Evolutionary conservation across 2,797 vertebrate genomes (phyloP).

Genomic region (Danio albolineatus): DNA sequence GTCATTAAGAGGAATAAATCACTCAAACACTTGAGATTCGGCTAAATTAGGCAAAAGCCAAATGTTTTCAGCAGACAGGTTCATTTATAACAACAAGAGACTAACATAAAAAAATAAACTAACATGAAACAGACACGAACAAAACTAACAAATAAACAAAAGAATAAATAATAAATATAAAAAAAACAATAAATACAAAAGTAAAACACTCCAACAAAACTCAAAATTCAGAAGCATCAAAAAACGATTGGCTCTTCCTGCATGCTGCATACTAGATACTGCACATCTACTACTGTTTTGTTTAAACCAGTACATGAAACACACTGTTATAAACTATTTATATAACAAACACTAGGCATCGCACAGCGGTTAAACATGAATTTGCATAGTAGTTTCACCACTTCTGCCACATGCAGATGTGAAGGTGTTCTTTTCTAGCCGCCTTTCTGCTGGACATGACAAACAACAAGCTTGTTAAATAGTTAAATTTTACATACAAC

Average conservation of each 20-base stretch:
- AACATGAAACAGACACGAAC: background rate
- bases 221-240: no score
- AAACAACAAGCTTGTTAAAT: no score
- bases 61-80: background rate
- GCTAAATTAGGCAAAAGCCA: background rate
- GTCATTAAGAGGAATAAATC: background rate
- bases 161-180: background rate
- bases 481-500: no score
- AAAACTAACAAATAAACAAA: background rate
- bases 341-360: background rate
- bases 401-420: background rate
- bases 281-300: background rate
- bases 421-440: no score
- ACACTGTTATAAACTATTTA: background rate
- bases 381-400: background rate
- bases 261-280: background rate
- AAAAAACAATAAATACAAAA: background rate
- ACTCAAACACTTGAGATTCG: background rate
- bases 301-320: background rate
- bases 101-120: no score
- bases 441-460: no score
- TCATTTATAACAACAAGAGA: background rate
- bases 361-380: background rate
- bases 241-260: background rate
- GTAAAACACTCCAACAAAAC: no score